phyloP scores from a whole-genome alignment of 1,140 invertebrate genomes.

The Drosophila murphyi region DNA sequence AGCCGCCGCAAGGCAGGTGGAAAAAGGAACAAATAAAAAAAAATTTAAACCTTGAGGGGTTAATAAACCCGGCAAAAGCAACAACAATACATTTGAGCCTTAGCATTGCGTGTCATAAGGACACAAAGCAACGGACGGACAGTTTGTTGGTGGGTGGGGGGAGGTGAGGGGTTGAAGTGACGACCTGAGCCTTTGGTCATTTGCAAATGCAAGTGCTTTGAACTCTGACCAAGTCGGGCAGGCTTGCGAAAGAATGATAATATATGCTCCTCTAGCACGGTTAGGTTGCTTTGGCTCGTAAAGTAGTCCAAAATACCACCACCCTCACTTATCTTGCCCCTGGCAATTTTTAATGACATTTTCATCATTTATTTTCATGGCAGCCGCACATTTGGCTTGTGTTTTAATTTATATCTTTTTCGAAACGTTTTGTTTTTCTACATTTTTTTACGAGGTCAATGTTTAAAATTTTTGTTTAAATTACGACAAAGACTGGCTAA shows the following conservation, averaged over 20 bases:
- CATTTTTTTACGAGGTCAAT: slow-evolving; percentile 68
- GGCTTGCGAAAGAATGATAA: slow-evolving; percentile 31
- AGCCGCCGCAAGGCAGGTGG: slow-evolving; percentile 50
- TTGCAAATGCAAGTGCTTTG: slow-evolving; percentile 72
- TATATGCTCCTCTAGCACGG: slow-evolving; percentile 1
- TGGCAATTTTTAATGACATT: slow-evolving; percentile 44
- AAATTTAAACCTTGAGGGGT: slow-evolving; percentile 55
- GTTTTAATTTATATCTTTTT: slow-evolving; percentile 66
- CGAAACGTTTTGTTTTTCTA: slow-evolving; percentile 30
- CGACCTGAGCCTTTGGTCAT: slow-evolving; percentile 56
- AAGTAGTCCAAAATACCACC: not conserved
- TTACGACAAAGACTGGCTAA: slow-evolving; percentile 48
- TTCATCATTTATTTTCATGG: slow-evolving; percentile 74
- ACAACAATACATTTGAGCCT: slow-evolving; percentile 47
- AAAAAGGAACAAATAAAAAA: slow-evolving; percentile 36
- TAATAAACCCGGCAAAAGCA: slow-evolving; percentile 64
- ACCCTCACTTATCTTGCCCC: slow-evolving; percentile 21
- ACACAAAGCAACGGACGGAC: slow-evolving; percentile 50
- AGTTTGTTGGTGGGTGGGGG: not conserved
- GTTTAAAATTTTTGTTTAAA: slow-evolving; percentile 64
- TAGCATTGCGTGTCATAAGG: slow-evolving; percentile 67
- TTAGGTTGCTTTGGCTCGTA: slow-evolving; percentile 6
- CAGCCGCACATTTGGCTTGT: slow-evolving; percentile 57
- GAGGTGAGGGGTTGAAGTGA: slow-evolving; percentile 4
- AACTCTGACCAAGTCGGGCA: slow-evolving; percentile 39